Percentiles rank a stretch among this genome's conserved stretches.
phyloP scores from a whole-genome alignment of 2,888 invertebrate species.

The Malacosoma neustria region DNA sequence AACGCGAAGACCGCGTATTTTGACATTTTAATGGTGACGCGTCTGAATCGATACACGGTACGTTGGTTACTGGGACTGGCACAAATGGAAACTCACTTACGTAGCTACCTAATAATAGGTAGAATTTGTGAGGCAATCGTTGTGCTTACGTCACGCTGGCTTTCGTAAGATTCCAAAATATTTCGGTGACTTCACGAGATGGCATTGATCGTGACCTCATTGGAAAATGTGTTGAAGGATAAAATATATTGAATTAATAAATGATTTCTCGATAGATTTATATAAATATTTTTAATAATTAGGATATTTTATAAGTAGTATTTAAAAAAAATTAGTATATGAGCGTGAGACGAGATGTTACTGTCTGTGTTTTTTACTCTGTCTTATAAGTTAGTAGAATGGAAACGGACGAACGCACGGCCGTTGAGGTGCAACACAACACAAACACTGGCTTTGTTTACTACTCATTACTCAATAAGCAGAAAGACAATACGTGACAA shows the following conservation, averaged over 20 bases:
- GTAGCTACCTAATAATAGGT: conserved; percentile 67
- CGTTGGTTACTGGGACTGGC: conserved; percentile 59
- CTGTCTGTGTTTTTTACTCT: too few species aligned
- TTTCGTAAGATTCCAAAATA: conserved; percentile 65
- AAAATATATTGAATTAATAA: too few species aligned
- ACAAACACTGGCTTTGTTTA: conserved; percentile 18
- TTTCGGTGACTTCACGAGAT: conserved; percentile 40
- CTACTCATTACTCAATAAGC: conserved; percentile 13
- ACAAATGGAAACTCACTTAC: conserved; percentile 44
- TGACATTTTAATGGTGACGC: conserved; percentile 44
- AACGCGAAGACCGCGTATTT: conserved; percentile 34
- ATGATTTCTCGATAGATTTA: too few species aligned
- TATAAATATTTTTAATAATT: too few species aligned
- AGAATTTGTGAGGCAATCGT: conserved; percentile 64
- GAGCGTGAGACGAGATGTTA: too few species aligned
- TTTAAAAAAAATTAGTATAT: too few species aligned
- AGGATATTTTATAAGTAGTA: too few species aligned
- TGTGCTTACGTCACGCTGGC: conserved; percentile 40
- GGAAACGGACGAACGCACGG: conserved; percentile 30
- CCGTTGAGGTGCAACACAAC: conserved; percentile 22
- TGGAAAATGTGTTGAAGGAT: conserved; percentile 19
- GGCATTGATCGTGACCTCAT: conserved; percentile 58
- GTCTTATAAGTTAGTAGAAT: conserved; percentile 23
- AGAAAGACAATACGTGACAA: conserved; percentile 4
- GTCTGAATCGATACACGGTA: conserved; percentile 46